Percentiles rank a stretch among this genome's conserved stretches.
phyloP scores from a whole-genome alignment of 2,888 invertebrate species.

The Xanthorhoe spadicearia region DNA sequence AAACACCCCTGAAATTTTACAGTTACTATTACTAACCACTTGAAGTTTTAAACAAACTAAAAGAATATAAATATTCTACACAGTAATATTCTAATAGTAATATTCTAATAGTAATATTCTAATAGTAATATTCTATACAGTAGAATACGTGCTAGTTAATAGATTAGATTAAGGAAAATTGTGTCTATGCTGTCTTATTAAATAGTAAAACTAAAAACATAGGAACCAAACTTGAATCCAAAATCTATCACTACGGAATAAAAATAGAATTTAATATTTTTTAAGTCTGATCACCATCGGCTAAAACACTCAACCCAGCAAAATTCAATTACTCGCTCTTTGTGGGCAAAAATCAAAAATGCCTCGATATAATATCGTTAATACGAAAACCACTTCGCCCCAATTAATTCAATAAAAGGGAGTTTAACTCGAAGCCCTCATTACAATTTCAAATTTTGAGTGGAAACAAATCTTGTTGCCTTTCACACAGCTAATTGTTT shows the following conservation, averaged over 20 bases:
- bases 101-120: no score
- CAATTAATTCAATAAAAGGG: constrained; percentile 13
- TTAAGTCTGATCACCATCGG: background rate
- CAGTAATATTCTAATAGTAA: no score
- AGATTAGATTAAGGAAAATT: no score
- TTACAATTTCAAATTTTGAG: constrained; percentile 35
- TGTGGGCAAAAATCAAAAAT: constrained; percentile 13
- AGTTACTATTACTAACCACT: no score
- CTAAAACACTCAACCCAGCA: constrained; percentile 6
- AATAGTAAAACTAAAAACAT: background rate
- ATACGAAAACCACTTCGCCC: constrained; percentile 11
- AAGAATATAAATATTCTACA: no score
- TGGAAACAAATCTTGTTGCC: constrained; percentile 27
- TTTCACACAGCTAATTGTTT: background rate
- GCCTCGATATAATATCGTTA: constrained; percentile 10
- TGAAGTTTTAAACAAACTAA: no score
- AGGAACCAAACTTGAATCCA: no score
- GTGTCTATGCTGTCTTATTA: no score
- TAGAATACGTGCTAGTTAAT: no score
- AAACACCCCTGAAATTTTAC: no score
- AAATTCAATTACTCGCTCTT: constrained; percentile 15
- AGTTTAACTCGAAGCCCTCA: constrained; percentile 21
- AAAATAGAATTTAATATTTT: background rate
- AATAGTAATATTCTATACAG: no score
- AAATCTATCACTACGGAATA: background rate